phyloP scores from a whole-genome alignment of 2,113 vertebrate genomes.

The Laticauda laticaudata region DNA sequence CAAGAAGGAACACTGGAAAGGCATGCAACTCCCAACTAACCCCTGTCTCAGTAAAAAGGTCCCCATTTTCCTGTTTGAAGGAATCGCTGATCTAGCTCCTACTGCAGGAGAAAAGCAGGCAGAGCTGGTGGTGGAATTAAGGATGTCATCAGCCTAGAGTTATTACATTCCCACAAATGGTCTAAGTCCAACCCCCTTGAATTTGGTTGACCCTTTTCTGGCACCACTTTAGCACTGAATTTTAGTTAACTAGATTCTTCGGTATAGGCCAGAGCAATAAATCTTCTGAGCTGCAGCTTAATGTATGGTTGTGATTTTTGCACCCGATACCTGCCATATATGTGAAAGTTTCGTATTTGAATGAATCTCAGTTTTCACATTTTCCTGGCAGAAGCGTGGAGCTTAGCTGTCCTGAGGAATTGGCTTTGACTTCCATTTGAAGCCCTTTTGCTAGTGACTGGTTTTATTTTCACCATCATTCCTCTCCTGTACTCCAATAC shows the following conservation, averaged over 20 bases:
- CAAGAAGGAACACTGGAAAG: not conserved
- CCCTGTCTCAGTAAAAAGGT: too few relatives aligned
- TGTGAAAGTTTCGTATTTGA: not conserved
- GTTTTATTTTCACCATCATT: slow-evolving; percentile 56
- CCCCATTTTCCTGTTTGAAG: not conserved
- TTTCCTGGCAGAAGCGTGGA: not conserved
- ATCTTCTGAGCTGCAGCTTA: not conserved
- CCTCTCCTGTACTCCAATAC: slow-evolving; percentile 36
- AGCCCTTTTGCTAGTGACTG: slow-evolving; percentile 48
- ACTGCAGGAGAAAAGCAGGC: not conserved
- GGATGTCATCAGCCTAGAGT: not conserved
- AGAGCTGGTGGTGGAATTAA: not conserved
- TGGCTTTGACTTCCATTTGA: slow-evolving; percentile 8
- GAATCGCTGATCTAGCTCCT: not conserved
- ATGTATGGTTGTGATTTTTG: not conserved
- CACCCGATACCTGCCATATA: not conserved
- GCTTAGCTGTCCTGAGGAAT: slow-evolving; percentile 25
- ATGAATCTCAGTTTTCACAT: not conserved
- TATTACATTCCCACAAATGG: not conserved
- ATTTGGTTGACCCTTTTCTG: not conserved
- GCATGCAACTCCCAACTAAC: not conserved
- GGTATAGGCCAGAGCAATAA: not conserved
- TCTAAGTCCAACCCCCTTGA: not conserved
- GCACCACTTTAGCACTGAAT: not conserved
- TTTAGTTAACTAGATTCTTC: not conserved